phyloP scores from a whole-genome alignment of 35 echinoderm and acorn worm species.

The Ptychodera flava region DNA sequence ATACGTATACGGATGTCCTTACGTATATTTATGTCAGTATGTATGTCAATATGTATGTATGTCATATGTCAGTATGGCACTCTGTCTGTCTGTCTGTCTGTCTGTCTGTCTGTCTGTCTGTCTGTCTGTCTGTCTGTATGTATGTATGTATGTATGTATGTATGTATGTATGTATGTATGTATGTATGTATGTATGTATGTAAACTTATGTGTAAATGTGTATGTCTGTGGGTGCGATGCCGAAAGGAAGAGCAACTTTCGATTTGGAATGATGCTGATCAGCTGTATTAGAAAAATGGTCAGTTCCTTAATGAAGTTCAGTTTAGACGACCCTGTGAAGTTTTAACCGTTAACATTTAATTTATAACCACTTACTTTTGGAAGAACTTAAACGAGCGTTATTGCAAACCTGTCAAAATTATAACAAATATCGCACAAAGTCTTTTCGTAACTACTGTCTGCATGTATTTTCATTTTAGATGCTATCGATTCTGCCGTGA shows the following conservation, averaged over 20 bases:
- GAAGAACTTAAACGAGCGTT: neutral
- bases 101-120: neutral
- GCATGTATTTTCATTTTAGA: conserved; percentile 17
- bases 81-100: neutral
- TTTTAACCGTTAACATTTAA: too few species aligned
- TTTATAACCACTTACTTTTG: too few species aligned
- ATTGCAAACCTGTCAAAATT: conserved; percentile 15
- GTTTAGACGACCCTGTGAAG: too few species aligned
- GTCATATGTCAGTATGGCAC: neutral
- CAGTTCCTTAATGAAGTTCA: too few species aligned
- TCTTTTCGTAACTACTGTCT: conserved; percentile 41
- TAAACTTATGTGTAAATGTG: neutral
- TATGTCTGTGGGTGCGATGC: too few species aligned
- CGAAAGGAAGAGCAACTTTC: too few species aligned
- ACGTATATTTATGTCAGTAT: neutral
- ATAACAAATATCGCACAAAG: conserved; percentile 18
- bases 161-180: neutral
- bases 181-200: neutral
- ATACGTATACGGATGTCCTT: neutral
- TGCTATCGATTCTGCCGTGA: neutral
- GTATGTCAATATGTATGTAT: neutral
- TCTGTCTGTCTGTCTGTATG: neutral
- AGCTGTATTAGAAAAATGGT: too few species aligned
- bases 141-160: neutral
- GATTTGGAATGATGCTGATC: too few species aligned